Base-by-base conservation (phyloP, 2,888 invertebrate species). In the Eupithecia tripunctaria region DNA sequence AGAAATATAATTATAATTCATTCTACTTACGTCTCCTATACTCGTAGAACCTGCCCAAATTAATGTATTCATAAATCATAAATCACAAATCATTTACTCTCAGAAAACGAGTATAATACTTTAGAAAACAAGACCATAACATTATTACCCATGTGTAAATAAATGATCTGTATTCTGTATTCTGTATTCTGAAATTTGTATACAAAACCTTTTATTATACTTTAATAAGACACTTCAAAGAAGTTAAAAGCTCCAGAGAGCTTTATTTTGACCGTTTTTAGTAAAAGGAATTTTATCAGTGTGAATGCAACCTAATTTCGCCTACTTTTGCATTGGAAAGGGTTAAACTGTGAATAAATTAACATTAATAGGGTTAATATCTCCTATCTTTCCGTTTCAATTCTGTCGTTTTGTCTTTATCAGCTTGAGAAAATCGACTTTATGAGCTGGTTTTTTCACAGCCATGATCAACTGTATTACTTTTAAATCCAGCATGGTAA, bases 321-420 rank as follows among this genome's bases (percentile, higher is more conserved):
- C 12, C 36, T 63, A 63, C 32, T 63, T 63, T 63, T 82, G 82
- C 84, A 84, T 83, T 79, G 82, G 76, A 68, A 82, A 81, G 78
- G 80, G 81, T 80, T 73, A 72, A 82, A 85, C 82, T 82, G 82
- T 81, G 84, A 85, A 84, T 83, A 82, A 84, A 84, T 84, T 84
- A 83, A 78, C 82, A 81, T 76, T 63, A 36, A 27, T 84, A 81
- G 83, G 83, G 82, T 84, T 81, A 71, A 75, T 67, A 32, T 38
- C 63, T 67, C 56, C 56, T 71, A 41, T 56, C 62, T 36, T 36
- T 67, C 67, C 56, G 63, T 63, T 67, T 56, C 29, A 29, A 56
- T 64, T 47, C 67, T 64, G 38, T 56, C 71, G 15, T 56, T 51
- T 67, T 47, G 36, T 32, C 32, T 63, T 66, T 66, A 66, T 66